Evolutionary conservation across 2,888 invertebrate genomes (phyloP).

Genomic region (Oligia strigilis): DNA sequence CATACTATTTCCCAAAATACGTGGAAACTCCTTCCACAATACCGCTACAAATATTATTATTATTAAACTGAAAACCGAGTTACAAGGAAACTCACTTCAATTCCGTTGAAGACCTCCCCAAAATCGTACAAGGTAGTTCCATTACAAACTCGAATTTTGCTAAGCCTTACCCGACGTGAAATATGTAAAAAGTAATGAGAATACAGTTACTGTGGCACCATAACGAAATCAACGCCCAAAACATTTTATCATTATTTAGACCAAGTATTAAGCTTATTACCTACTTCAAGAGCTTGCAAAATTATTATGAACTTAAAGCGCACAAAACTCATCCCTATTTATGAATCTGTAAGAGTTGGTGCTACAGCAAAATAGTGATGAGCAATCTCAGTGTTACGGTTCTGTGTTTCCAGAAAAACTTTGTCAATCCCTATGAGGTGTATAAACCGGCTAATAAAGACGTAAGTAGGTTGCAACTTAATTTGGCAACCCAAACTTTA

Average conservation of each 20-base stretch:
- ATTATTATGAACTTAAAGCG: slow-evolving; percentile 31
- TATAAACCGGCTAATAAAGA: slow-evolving; percentile 61
- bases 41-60: slow-evolving; percentile 64
- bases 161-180: slow-evolving; percentile 61
- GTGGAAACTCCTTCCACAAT: slow-evolving; percentile 43
- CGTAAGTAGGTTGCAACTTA: slow-evolving; percentile 65
- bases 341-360: background rate
- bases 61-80: slow-evolving; percentile 64
- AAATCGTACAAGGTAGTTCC: slow-evolving; percentile 68
- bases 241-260: slow-evolving; percentile 75
- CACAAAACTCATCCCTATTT: slow-evolving; percentile 54
- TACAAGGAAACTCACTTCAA: slow-evolving; percentile 70
- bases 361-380: slow-evolving; percentile 45
- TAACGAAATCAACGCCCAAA: slow-evolving; percentile 73
- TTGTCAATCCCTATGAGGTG: slow-evolving; percentile 67
- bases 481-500: slow-evolving; percentile 63
- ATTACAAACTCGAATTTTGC: slow-evolving; percentile 67
- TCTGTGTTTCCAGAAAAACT: slow-evolving; percentile 62
- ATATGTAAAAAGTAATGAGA: slow-evolving; percentile 74
- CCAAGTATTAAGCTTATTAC: slow-evolving; percentile 72
- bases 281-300: slow-evolving; percentile 62
- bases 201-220: slow-evolving; percentile 66
- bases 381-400: slow-evolving; percentile 55
- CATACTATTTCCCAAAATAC: slow-evolving; percentile 40
- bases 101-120: slow-evolving; percentile 59